A percentile compares a stretch with the other conserved stretches of the same genome.
These are phyloP conservation scores for Tribolium castaneum DNA, from an alignment of 1,140 invertebrate species.

Conservation along the genomic window DNA sequence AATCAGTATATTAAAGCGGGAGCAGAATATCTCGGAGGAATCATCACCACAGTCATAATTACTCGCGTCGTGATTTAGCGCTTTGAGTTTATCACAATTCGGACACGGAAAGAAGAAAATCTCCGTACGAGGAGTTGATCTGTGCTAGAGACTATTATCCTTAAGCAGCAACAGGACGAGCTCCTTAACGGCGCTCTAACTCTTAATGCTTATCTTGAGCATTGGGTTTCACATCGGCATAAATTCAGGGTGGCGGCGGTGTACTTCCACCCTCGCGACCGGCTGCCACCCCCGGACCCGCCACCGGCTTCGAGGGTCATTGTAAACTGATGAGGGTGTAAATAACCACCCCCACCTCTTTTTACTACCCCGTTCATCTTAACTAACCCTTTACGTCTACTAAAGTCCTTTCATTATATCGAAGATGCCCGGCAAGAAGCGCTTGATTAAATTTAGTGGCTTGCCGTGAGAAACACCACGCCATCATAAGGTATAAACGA, in stretches of 20 bases:
- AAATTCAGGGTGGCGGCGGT: slow-evolving; percentile 50
- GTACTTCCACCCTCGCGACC: slow-evolving; percentile 23
- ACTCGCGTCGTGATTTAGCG: slow-evolving; percentile 50
- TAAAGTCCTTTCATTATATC: slow-evolving; percentile 57
- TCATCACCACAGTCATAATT: slow-evolving; percentile 50
- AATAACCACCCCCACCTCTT: slow-evolving; percentile 52
- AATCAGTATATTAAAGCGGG: slow-evolving; percentile 53
- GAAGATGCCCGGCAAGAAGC: slow-evolving; percentile 54
- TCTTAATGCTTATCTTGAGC: slow-evolving; percentile 50
- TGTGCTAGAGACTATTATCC: slow-evolving; percentile 15
- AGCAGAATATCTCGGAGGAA: slow-evolving; percentile 50
- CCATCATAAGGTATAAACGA: slow-evolving; percentile 38
- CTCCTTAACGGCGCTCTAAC: slow-evolving; percentile 32
- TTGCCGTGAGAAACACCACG: slow-evolving; percentile 42
- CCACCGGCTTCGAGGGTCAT: slow-evolving; percentile 49
- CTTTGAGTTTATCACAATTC: slow-evolving; percentile 9
- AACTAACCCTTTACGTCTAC: slow-evolving; percentile 56
- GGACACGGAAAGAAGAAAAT: background rate
- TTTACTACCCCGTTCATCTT: slow-evolving; percentile 53
- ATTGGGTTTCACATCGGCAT: slow-evolving; percentile 53
- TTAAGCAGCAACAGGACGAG: slow-evolving; percentile 30
- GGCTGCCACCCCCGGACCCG: slow-evolving; percentile 11
- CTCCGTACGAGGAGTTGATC: background rate
- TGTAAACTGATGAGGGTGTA: slow-evolving; percentile 59
- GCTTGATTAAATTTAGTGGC: slow-evolving; percentile 50